phyloP scores from a whole-genome alignment of 2,888 invertebrate genomes.

The Trichopria drosophilae region DNA sequence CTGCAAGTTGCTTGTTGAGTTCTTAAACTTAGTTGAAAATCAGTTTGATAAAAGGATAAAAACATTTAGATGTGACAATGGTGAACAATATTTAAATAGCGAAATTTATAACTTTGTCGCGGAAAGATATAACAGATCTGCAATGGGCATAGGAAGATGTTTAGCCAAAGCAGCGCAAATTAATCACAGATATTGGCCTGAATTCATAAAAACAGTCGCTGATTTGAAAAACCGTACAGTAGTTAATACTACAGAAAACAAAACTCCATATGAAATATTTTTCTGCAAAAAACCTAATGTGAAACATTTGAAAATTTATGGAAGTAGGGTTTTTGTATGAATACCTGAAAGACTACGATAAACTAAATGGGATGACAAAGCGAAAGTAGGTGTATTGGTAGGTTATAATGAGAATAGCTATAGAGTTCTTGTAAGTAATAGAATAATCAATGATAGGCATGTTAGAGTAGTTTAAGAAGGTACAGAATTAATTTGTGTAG shows the following conservation, averaged over 20 bases:
- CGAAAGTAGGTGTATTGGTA: constrained; percentile 27
- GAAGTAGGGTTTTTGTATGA: constrained; percentile 27
- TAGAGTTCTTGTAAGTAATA: constrained; percentile 28
- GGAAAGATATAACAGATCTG: constrained; percentile 15
- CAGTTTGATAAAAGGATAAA: constrained; percentile 8
- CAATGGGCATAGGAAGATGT: constrained; percentile 15
- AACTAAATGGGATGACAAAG: constrained; percentile 28
- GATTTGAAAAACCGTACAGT: constrained; percentile 32
- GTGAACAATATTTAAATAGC: constrained; percentile 6
- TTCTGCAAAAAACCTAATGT: constrained; percentile 27
- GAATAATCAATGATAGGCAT: constrained; percentile 29
- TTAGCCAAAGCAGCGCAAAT: constrained; percentile 17
- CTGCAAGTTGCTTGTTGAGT: too few species aligned
- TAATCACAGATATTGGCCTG: constrained; percentile 17
- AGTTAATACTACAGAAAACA: constrained; percentile 27
- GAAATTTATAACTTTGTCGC: constrained; percentile 10
- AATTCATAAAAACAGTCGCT: constrained; percentile 22
- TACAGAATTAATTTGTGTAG: constrained; percentile 1
- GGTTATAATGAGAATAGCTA: constrained; percentile 31
- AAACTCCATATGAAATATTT: constrained; percentile 33
- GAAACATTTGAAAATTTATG: constrained; percentile 22
- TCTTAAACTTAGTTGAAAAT: too few species aligned
- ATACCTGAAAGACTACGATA: constrained; percentile 15
- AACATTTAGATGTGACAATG: constrained; percentile 14
- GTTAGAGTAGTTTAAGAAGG: constrained; percentile 29